Conservation (phyloP, 2,113 vertebrate genomes). For the Arothron firmamentum region DNA sequence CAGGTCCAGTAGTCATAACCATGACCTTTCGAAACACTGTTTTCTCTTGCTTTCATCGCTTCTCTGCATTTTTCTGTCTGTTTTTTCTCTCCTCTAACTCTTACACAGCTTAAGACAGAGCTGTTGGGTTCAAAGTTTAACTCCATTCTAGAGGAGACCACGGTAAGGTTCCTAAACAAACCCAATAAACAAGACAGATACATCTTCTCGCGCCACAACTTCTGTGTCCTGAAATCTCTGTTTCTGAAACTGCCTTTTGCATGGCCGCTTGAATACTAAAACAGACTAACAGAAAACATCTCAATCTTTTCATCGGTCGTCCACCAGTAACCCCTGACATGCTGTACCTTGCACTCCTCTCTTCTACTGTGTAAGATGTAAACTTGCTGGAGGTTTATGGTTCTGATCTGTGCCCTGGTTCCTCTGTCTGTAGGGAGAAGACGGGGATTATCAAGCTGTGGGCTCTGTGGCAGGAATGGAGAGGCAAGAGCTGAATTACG, state of each 20-base stretch:
- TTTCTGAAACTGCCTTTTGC: slow-evolving; percentile 47
- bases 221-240: slow-evolving; percentile 45
- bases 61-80: slow-evolving; percentile 78
- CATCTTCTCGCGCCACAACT: slow-evolving; percentile 55
- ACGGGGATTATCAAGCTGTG: slow-evolving; percentile 77
- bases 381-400: too few relatives aligned
- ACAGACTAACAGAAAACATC: slow-evolving; percentile 57
- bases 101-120: slow-evolving; percentile 83
- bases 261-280: slow-evolving; percentile 59
- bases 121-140: slow-evolving; percentile 85
- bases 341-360: slow-evolving; percentile 3
- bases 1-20: slow-evolving; percentile 49
- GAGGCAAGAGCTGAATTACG: slow-evolving; percentile 78
- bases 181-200: slow-evolving; percentile 44
- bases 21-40: slow-evolving; percentile 69
- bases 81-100: slow-evolving; percentile 78
- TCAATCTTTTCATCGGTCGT: slow-evolving; percentile 50
- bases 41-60: slow-evolving; percentile 78
- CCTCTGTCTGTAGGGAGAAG: slow-evolving; percentile 73
- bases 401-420: background rate
- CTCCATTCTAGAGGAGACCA: slow-evolving; percentile 84
- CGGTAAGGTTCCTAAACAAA: slow-evolving; percentile 76
- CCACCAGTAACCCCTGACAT: slow-evolving; percentile 57
- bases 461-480: slow-evolving; percentile 74
- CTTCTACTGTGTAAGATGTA: too few relatives aligned